These are phyloP conservation scores for western clawed frog (Xenopus tropicalis) DNA, from an alignment of 2,113 vertebrate genomes.

Conservation along the genomic window UCB_Xtro_10.0 CM004446.2:2289001-2289500, in stretches of 20 bases:
- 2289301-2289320: background rate
- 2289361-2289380: no score
- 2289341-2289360: background rate
- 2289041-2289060: background rate
- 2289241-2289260: background rate
- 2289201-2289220: conserved; percentile 72
- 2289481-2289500: no score
- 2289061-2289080: background rate
- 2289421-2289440: background rate
- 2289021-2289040: no score
- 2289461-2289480: background rate
- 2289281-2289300: background rate
- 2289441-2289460: background rate
- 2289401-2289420: background rate
- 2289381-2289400: background rate
- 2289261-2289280: background rate
- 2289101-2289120: no score
- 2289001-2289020: no score
- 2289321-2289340: background rate
- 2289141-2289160: conserved; percentile 97
- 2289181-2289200: conserved; percentile 83
- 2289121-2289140: conserved; percentile 85
- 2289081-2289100: no score
- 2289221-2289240: background rate
- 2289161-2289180: conserved; percentile 89